Evolutionary conservation across 2,797 vertebrate species (phyloP), one percentile per base, ranked within the genome.

Genomic region (Brotula barbata): DNA sequence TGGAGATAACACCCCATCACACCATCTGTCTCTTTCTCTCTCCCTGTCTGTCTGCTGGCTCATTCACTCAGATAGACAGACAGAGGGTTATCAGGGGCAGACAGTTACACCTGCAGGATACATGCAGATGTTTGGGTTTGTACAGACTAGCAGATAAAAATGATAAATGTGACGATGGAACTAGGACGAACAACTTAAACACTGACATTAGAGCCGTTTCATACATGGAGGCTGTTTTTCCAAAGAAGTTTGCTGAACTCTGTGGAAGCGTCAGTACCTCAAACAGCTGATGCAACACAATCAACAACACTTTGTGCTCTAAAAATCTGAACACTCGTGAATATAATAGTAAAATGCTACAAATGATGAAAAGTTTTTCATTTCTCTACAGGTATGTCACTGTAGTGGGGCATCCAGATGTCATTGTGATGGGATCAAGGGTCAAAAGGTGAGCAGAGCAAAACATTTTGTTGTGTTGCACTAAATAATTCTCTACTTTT

Each of bases 371-470:
- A n/a, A 2, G 8, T 10, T 57, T 9, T 46, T 3, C 39, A 1
- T 57, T 3, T 78, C 50, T 67, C 15, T 31, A 1, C 85, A 89
- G 86, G 75, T 45, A 7, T 89, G 85, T 46, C 49, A 75, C 64
- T 88, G 85, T 75, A 83, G 63, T 1, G 69, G 83, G 45, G 81
- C 73, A 50, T 67, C 84, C 11, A 16, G 75, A 31, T 90, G 88
- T 48, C 83, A 86, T 74, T 89, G 87, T 23, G 76, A 83, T 0
- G 87, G 87, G 19, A 64, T 90, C 64, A 90, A 88, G 82, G 89
- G 89, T 56, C 84, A 85, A 25, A 88, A 88, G 87, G 89, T 90
- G 65, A 85, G 81, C 6, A 5, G 1, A 9, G 37, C 7, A 3
- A 39, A 39, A 39, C 37, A 6, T 33, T 33, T 8, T 28, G 25